Conservation (phyloP, 2,113 vertebrate species). For the Bombycilla garrulus region DNA sequence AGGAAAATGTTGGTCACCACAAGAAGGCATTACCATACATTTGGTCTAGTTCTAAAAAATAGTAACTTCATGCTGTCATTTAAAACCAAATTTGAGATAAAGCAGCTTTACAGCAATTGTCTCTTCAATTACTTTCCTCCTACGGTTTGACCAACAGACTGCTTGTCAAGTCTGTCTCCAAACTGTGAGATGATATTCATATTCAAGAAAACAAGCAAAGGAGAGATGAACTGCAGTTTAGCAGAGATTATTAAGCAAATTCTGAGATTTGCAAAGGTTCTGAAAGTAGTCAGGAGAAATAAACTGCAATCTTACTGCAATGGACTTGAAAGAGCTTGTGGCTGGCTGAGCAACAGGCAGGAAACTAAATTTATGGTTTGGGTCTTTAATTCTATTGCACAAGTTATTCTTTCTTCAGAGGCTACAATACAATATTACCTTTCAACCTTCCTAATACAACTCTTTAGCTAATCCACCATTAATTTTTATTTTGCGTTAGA, state of each 20-base stretch:
- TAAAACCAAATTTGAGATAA: not conserved
- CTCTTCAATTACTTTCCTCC: slow-evolving; percentile 23
- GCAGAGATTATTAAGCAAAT: not conserved
- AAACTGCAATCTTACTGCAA: not conserved
- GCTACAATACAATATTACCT: not conserved
- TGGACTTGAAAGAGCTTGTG: not conserved
- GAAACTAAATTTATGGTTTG: not conserved
- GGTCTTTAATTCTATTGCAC: not conserved
- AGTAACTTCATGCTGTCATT: not conserved
- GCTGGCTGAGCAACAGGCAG: not conserved
- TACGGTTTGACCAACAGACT: not conserved
- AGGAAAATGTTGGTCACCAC: not conserved
- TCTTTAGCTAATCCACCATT: not conserved
- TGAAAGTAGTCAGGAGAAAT: not conserved
- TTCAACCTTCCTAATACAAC: not conserved
- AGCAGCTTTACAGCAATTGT: slow-evolving; percentile 5
- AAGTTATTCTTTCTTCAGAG: not conserved
- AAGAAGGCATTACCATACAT: not conserved
- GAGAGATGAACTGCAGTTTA: not conserved
- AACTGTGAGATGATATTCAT: not conserved
- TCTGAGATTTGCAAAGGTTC: not conserved
- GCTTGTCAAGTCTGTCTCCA: not conserved
- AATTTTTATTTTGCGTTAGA: not conserved
- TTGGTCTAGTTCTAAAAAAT: not conserved
- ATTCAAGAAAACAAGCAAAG: not conserved